Percentiles rank a stretch among this genome's conserved stretches.
These are phyloP conservation scores for Troilus luridus DNA, from an alignment of 2,888 invertebrate species.

Conservation along the genomic window DNA sequence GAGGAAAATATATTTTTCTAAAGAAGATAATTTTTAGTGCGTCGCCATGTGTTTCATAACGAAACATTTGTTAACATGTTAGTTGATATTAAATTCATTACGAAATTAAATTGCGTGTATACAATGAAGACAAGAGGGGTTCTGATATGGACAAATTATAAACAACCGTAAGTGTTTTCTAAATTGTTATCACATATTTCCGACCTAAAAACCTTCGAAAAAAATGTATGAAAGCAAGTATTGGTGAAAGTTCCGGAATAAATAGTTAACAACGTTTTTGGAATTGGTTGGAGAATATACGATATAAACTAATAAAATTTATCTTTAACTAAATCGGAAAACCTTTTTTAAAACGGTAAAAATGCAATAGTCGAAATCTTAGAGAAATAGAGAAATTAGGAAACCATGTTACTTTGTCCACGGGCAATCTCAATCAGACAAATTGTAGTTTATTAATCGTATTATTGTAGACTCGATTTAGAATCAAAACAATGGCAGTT, in stretches of 20 bases:
- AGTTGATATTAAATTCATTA: not conserved
- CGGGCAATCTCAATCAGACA: too few species aligned
- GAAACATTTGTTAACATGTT: not conserved
- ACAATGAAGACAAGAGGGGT: slow-evolving; percentile 23
- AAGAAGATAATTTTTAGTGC: not conserved
- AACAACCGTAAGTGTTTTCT: not conserved
- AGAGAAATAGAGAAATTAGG: too few species aligned
- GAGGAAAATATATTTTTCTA: not conserved
- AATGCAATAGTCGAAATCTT: not conserved
- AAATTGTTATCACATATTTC: not conserved
- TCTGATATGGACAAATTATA: not conserved
- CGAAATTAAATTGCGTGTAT: not conserved
- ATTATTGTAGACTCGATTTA: too few species aligned
- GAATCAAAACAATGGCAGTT: too few species aligned
- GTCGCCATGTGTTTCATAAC: not conserved
- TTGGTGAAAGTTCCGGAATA: too few species aligned
- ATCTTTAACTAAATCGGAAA: not conserved
- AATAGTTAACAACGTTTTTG: too few species aligned
- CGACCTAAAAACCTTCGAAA: too few species aligned
- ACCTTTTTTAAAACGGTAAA: not conserved
- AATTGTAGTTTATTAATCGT: too few species aligned
- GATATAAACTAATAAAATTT: too few species aligned
- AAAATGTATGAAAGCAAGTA: too few species aligned
- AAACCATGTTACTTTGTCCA: too few species aligned
- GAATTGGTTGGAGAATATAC: too few species aligned